Evolutionary conservation across 2,888 invertebrate species (phyloP).

Genomic region (Aphrophora alni): DNA sequence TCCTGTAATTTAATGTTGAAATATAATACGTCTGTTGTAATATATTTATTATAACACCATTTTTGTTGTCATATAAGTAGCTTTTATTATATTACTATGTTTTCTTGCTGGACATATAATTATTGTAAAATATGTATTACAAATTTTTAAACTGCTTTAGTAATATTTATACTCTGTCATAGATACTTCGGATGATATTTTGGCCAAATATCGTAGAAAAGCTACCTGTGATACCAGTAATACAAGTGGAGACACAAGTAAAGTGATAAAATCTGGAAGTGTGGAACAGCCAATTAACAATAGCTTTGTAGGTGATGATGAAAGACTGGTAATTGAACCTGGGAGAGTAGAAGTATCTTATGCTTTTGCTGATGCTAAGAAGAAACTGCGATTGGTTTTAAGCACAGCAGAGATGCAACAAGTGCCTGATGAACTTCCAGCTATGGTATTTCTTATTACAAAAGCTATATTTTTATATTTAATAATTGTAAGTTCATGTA

Average conservation of each 20-base stretch:
- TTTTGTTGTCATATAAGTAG: no score
- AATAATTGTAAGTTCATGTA: no score
- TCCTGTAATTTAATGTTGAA: no score
- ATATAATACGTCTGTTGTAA: no score
- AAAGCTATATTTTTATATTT: not conserved
- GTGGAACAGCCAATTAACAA: slow-evolving; percentile 55
- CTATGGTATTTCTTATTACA: slow-evolving; percentile 34
- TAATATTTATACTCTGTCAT: slow-evolving; percentile 51
- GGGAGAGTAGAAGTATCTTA: slow-evolving; percentile 54
- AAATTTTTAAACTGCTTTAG: not conserved
- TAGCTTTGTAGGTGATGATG: slow-evolving; percentile 59
- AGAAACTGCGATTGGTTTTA: slow-evolving; percentile 88
- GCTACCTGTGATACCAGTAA: slow-evolving; percentile 66
- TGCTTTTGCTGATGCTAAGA: slow-evolving; percentile 65
- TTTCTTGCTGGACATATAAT: no score
- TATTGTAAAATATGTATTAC: not conserved
- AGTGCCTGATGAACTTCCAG: slow-evolving; percentile 55
- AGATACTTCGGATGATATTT: slow-evolving; percentile 89
- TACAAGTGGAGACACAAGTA: slow-evolving; percentile 38
- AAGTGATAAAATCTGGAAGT: slow-evolving; percentile 56
- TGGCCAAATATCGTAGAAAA: slow-evolving; percentile 89
- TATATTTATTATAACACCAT: no score
- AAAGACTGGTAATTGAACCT: slow-evolving; percentile 61
- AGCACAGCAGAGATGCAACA: slow-evolving; percentile 85
- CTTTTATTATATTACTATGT: no score